A percentile compares a stretch with the other conserved stretches of the same genome.
Evolutionary conservation across 1,140 invertebrate genomes (phyloP).

Genomic region (Sarcophaga peregrina): DNA sequence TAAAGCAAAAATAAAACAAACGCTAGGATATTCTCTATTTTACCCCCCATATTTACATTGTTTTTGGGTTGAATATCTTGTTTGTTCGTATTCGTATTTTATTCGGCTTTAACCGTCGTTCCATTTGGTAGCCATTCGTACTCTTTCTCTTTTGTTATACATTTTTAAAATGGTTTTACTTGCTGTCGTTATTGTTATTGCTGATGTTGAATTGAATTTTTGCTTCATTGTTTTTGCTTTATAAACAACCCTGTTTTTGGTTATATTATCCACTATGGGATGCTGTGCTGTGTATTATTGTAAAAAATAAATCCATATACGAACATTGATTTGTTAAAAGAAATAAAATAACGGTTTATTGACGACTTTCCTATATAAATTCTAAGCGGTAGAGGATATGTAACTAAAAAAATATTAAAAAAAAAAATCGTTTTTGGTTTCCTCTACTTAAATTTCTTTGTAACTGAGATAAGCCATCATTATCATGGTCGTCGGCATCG

Average conservation of each 20-base stretch:
- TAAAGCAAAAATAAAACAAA: too few relatives aligned
- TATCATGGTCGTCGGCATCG: neutral
- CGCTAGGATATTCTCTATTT: too few relatives aligned
- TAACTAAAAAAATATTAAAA: too few relatives aligned
- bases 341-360: too few relatives aligned
- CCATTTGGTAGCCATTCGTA: too few relatives aligned
- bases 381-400: too few relatives aligned
- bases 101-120: too few relatives aligned
- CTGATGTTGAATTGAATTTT: neutral
- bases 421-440: neutral
- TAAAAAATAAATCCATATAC: neutral
- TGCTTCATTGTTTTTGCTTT: neutral
- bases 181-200: neutral
- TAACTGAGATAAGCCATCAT: constrained; percentile 28
- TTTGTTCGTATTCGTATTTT: too few relatives aligned
- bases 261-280: neutral
- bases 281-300: neutral
- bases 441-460: neutral
- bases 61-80: too few relatives aligned
- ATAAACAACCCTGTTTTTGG: neutral
- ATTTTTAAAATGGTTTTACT: neutral
- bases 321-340: too few relatives aligned
- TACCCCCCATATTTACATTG: too few relatives aligned
- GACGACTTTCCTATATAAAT: too few relatives aligned
- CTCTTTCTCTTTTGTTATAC: constrained; percentile 3